phyloP scores from a whole-genome alignment of 2,888 invertebrate genomes.

The Helleia helle region DNA sequence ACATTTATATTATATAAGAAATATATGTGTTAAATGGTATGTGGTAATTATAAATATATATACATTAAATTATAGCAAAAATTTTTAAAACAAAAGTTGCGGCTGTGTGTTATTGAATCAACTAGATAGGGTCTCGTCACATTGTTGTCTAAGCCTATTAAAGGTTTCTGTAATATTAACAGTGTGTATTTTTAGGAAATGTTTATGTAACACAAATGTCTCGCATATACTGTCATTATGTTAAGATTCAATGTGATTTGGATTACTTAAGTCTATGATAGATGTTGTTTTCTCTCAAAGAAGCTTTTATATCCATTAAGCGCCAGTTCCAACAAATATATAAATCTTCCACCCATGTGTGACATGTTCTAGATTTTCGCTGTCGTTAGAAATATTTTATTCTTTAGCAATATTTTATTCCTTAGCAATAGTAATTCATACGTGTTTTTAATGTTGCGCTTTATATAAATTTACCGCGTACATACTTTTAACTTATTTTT shows the following conservation, averaged over 20 bases:
- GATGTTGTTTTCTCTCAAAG: not conserved
- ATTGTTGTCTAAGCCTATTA: constrained; percentile 25
- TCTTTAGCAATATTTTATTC: constrained; percentile 9
- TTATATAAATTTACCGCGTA: not conserved
- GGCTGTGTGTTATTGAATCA: constrained; percentile 56
- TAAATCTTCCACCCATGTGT: constrained; percentile 5
- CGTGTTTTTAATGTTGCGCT: not conserved
- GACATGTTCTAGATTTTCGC: constrained; percentile 3
- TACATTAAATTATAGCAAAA: constrained; percentile 27
- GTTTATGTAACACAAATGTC: not conserved
- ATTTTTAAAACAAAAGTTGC: constrained; percentile 33
- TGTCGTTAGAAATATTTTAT: not conserved
- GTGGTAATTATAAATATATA: constrained; percentile 30
- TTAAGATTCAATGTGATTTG: not conserved
- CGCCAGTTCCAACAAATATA: not conserved
- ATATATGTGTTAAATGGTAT: constrained; percentile 25
- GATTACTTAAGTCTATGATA: no score
- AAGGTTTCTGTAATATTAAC: constrained; percentile 33
- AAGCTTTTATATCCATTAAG: not conserved
- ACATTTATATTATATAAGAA: constrained; percentile 28
- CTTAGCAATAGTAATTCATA: constrained; percentile 7
- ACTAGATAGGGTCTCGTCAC: constrained; percentile 31
- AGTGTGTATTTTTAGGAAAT: not conserved
- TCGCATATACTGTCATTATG: not conserved
- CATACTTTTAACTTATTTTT: constrained; percentile 3